Conservation (phyloP, 2,888 invertebrate species). For the Timandra comae region DNA sequence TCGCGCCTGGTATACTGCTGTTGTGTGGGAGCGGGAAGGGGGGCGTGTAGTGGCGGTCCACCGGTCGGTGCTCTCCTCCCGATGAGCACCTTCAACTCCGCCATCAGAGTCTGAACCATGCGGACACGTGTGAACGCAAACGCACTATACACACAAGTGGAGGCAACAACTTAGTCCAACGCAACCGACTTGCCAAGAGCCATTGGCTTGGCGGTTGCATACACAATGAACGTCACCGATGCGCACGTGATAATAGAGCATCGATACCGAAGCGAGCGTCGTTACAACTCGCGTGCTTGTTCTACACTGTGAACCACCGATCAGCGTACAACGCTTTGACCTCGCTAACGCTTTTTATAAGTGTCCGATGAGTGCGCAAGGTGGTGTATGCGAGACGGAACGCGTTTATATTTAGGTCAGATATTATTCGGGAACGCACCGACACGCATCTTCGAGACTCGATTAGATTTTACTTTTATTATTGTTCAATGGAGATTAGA, state of each 20-base stretch:
- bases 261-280: constrained; percentile 63
- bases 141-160: constrained; percentile 58
- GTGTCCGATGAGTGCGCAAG: constrained; percentile 67
- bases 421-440: constrained; percentile 41
- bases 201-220: constrained; percentile 67
- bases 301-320: constrained; percentile 59
- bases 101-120: constrained; percentile 73
- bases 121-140: constrained; percentile 63
- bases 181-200: constrained; percentile 60
- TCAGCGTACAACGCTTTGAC: constrained; percentile 49
- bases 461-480: constrained; percentile 18
- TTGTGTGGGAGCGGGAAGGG: constrained; percentile 35
- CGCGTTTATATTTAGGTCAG: constrained; percentile 64
- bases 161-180: constrained; percentile 52
- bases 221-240: constrained; percentile 57
- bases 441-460: constrained; percentile 30
- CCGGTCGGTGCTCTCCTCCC: constrained; percentile 67
- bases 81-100: constrained; percentile 72
- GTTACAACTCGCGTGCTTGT: constrained; percentile 64
- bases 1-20: constrained; percentile 66
- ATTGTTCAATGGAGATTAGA: constrained; percentile 7
- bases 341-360: constrained; percentile 73
- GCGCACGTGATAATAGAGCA: constrained; percentile 67
- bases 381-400: constrained; percentile 55
- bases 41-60: constrained; percentile 38